phyloP scores from a whole-genome alignment of 2,888 invertebrate genomes.

The Sarcophaga rosellei region DNA sequence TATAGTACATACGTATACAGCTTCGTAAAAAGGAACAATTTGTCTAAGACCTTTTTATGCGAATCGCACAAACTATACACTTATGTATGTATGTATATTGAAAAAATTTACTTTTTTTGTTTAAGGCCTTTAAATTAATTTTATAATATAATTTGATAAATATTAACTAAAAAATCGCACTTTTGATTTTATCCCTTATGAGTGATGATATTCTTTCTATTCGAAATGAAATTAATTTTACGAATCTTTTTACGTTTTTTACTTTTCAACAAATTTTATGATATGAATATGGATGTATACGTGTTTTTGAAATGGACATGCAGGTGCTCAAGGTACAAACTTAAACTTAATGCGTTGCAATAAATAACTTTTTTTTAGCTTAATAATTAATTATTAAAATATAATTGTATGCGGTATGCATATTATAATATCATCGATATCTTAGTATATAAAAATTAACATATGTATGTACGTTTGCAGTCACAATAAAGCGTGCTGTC shows the following conservation, averaged over 20 bases:
- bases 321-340: constrained; percentile 81
- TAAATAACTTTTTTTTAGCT: constrained; percentile 23
- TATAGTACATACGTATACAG: too few relatives aligned
- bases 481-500: too few relatives aligned
- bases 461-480: too few relatives aligned
- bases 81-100: too few relatives aligned
- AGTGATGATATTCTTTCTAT: constrained; percentile 14
- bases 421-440: constrained; percentile 14
- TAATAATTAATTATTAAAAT: constrained; percentile 14
- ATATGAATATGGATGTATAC: constrained; percentile 53
- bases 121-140: too few relatives aligned
- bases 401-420: constrained; percentile 53
- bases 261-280: constrained; percentile 62
- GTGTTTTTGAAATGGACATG: constrained; percentile 72
- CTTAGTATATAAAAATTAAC: too few relatives aligned
- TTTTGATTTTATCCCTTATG: not conserved
- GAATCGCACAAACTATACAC: too few relatives aligned
- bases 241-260: constrained; percentile 61
- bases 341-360: constrained; percentile 63
- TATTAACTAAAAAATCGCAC: constrained; percentile 18
- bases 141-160: not conserved
- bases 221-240: constrained; percentile 56
- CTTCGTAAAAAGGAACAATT: too few relatives aligned
- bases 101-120: too few relatives aligned
- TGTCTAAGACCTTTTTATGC: too few relatives aligned